phyloP scores from a whole-genome alignment of 2,797 vertebrate species.

The Podargus strigoides region DNA sequence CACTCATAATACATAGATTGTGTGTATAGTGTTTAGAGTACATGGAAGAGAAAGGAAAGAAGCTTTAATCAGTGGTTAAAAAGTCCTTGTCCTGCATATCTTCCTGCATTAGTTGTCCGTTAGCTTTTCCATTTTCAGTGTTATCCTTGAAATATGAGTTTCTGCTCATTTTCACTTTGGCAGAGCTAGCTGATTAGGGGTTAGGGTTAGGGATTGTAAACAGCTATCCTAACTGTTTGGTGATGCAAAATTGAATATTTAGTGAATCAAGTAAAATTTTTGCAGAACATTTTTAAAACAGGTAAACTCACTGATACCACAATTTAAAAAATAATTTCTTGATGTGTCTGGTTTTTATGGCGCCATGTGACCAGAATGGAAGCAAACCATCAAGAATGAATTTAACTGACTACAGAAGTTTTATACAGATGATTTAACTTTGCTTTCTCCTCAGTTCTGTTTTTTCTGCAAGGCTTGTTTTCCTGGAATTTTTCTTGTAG shows the following conservation, averaged over 20 bases:
- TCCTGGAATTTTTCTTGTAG: neutral
- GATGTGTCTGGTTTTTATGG: neutral
- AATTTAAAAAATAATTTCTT: neutral
- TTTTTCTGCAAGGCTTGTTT: neutral
- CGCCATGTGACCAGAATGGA: neutral
- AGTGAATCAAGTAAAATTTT: neutral
- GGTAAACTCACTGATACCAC: neutral
- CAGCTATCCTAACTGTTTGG: neutral
- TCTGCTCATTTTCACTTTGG: neutral
- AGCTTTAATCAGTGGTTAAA: neutral
- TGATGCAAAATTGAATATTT: neutral
- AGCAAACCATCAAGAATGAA: neutral
- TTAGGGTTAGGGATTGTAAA: neutral
- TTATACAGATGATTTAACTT: neutral
- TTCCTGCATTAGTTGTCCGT: neutral
- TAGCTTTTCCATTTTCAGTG: neutral
- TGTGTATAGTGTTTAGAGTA: neutral
- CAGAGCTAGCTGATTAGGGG: neutral
- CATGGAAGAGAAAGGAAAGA: neutral
- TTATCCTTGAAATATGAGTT: neutral
- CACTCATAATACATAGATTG: neutral
- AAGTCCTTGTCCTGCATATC: neutral
- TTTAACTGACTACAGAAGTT: neutral
- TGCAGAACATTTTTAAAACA: neutral
- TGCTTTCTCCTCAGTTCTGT: neutral